A percentile compares a stretch with the other conserved stretches of the same genome.
Conservation (phyloP, 2,888 invertebrate species). For the Drosophila austrosaltans region DNA sequence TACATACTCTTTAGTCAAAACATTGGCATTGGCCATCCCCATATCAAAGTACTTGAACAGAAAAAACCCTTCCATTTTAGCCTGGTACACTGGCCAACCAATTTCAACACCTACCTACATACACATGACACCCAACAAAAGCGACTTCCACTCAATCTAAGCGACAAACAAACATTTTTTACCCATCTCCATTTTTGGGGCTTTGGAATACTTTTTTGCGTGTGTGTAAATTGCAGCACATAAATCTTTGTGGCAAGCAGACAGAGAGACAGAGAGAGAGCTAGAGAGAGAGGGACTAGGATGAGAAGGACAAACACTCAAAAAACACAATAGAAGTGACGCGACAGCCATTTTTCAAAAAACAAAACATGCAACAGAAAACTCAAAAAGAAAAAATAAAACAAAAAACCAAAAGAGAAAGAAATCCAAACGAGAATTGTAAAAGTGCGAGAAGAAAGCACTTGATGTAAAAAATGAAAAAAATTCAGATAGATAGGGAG, state of each 20-base stretch:
- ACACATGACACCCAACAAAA: constrained; percentile 47
- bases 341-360: constrained; percentile 78
- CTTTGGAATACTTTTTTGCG: constrained; percentile 15
- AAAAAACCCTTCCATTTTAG: constrained; percentile 32
- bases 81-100: constrained; percentile 18
- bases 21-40: constrained; percentile 8
- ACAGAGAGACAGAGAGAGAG: constrained; percentile 36
- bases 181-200: constrained; percentile 20
- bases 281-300: constrained; percentile 26
- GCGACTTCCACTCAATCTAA: constrained; percentile 72
- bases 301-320: constrained; percentile 55
- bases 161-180: constrained; percentile 68
- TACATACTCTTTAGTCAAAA: constrained; percentile 2
- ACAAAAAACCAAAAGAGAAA: constrained; percentile 12
- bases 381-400: constrained; percentile 34
- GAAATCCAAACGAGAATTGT: constrained; percentile 37
- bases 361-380: constrained; percentile 71
- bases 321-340: constrained; percentile 75
- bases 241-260: constrained; percentile 76
- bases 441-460: constrained; percentile 45
- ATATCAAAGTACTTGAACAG: constrained; percentile 7
- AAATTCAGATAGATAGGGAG: constrained; percentile 11
- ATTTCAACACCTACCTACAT: constrained; percentile 43
- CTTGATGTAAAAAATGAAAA: constrained; percentile 45
- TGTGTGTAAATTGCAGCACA: constrained; percentile 76